A percentile compares a stretch with the other conserved stretches of the same genome.
These are phyloP conservation scores for Galbula dea DNA, from an alignment of 2,113 vertebrate species.

Conservation along the genomic window DNA sequence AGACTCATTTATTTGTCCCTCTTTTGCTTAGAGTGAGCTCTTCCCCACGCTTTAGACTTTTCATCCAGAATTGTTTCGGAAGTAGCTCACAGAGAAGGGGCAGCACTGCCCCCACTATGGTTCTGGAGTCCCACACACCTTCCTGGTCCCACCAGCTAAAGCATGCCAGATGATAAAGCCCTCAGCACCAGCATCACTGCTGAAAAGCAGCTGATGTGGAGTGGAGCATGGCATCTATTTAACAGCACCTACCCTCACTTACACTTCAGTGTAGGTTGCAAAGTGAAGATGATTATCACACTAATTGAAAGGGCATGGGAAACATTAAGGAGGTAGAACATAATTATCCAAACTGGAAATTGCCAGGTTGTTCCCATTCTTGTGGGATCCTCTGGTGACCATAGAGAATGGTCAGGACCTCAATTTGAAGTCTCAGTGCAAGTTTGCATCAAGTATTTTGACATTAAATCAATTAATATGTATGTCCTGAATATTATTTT, in stretches of 20 bases:
- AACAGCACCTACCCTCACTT: background rate
- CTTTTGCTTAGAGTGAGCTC: background rate
- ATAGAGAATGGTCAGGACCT: slow-evolving; percentile 47
- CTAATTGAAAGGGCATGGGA: slow-evolving; percentile 62
- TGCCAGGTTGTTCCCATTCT: slow-evolving; percentile 32
- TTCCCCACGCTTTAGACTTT: background rate
- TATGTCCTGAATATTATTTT: slow-evolving; percentile 31
- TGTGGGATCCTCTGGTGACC: slow-evolving; percentile 51
- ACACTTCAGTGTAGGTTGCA: background rate
- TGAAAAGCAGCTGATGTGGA: background rate
- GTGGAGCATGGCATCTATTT: background rate
- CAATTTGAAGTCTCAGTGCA: slow-evolving; percentile 55
- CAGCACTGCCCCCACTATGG: background rate
- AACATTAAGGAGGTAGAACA: slow-evolving; percentile 48
- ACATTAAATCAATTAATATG: slow-evolving; percentile 57
- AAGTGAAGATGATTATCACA: slow-evolving; percentile 62
- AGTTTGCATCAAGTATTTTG: slow-evolving; percentile 52
- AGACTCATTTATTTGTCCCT: background rate
- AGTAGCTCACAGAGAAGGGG: background rate
- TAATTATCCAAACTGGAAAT: slow-evolving; percentile 66
- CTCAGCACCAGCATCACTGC: background rate
- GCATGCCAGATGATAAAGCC: background rate
- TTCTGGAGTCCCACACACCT: background rate
- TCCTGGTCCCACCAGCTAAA: background rate
- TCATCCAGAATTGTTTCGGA: background rate